A percentile compares a stretch with the other conserved stretches of the same genome.
Evolutionary conservation across 2,888 invertebrate genomes (phyloP).

Genomic region (Erebia ligea): DNA sequence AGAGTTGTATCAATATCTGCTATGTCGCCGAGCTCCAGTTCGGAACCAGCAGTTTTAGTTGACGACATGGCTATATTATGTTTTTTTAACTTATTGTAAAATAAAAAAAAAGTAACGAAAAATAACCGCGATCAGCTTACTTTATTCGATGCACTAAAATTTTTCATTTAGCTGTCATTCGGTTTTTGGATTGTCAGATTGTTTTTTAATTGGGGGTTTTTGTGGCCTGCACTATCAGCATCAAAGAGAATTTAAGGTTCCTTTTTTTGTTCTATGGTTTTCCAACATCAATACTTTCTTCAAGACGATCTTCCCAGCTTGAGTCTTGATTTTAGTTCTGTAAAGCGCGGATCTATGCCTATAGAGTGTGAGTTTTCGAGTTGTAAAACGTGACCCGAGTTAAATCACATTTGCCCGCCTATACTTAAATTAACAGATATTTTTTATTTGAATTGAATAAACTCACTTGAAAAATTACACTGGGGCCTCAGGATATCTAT

Average conservation of each 20-base stretch:
- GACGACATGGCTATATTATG: conserved; percentile 23
- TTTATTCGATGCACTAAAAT: conserved; percentile 34
- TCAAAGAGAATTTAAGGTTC: neutral
- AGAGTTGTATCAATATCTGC: conserved; percentile 63
- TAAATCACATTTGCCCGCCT: too few species aligned
- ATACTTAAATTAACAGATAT: too few species aligned
- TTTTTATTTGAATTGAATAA: too few species aligned
- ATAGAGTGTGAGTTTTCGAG: too few species aligned
- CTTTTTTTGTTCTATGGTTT: neutral
- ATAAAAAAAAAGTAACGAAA: conserved; percentile 7
- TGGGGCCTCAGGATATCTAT: too few species aligned
- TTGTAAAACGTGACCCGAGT: too few species aligned
- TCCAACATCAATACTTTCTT: too few species aligned
- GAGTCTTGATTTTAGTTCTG: too few species aligned
- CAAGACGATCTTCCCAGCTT: too few species aligned
- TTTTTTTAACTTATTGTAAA: neutral
- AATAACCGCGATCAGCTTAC: neutral
- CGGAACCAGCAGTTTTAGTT: conserved; percentile 36
- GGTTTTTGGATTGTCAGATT: conserved; percentile 19
- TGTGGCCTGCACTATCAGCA: neutral
- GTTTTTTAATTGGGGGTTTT: conserved; percentile 17
- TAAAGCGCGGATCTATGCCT: too few species aligned
- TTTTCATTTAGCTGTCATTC: conserved; percentile 34
- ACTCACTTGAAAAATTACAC: too few species aligned
- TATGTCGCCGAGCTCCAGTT: conserved; percentile 55